phyloP scores from a whole-genome alignment of 1,140 invertebrate species.

The Nautilus pompilius region DNA sequence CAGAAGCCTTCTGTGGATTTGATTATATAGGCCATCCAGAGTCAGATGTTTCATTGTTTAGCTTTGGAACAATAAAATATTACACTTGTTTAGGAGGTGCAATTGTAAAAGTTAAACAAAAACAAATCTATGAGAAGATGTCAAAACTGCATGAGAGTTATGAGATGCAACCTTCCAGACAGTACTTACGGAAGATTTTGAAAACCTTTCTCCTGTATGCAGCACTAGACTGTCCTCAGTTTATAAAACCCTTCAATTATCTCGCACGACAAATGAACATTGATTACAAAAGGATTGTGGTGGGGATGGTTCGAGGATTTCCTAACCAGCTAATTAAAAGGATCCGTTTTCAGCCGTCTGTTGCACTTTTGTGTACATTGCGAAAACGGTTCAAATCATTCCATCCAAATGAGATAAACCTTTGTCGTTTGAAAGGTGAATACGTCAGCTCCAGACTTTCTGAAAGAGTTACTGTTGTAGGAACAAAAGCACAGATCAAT shows the following conservation, averaged over 20 bases:
- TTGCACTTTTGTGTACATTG: conserved; percentile 44
- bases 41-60: conserved; percentile 49
- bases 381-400: conserved; percentile 31
- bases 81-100: conserved; percentile 52
- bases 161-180: conserved; percentile 29
- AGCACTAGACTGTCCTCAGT: conserved; percentile 33
- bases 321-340: conserved; percentile 38
- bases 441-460: conserved; percentile 44
- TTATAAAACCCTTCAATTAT: conserved; percentile 33
- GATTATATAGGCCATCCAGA: conserved; percentile 44
- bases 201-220: conserved; percentile 44
- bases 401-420: conserved; percentile 22
- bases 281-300: conserved; percentile 38
- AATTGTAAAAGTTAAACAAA: conserved; percentile 48
- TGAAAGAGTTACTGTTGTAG: conserved; percentile 39
- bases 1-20: conserved; percentile 53
- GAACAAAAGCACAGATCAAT: conserved; percentile 34
- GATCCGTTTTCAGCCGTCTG: conserved; percentile 48
- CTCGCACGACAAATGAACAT: conserved; percentile 32
- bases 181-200: conserved; percentile 48
- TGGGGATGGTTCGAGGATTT: conserved; percentile 48
- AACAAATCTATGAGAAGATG: conserved; percentile 43
- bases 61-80: conserved; percentile 55
- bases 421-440: conserved; percentile 39
- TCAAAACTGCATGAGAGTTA: conserved; percentile 24